phyloP scores from a whole-genome alignment of 2,888 invertebrate genomes.

The Mythimna ferrago region DNA sequence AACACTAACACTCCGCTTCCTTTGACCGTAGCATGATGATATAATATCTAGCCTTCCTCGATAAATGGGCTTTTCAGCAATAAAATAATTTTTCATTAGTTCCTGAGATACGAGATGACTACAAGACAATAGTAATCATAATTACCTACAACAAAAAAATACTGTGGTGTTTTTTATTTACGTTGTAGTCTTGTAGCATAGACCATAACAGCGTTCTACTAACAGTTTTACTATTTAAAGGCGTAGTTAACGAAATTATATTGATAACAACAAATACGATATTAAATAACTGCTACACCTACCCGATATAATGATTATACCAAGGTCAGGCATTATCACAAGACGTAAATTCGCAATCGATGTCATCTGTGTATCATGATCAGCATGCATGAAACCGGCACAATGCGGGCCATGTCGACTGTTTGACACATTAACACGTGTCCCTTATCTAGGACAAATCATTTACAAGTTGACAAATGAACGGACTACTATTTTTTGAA shows the following conservation, averaged over 20 bases:
- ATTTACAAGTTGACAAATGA: conserved; percentile 12
- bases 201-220: neutral
- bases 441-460: conserved; percentile 32
- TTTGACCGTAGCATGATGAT: too few relatives aligned
- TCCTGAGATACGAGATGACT: too few relatives aligned
- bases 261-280: conserved; percentile 31
- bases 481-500: neutral
- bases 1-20: too few relatives aligned
- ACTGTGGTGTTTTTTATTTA: neutral
- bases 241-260: conserved; percentile 20
- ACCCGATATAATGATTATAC: conserved; percentile 26
- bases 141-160: neutral
- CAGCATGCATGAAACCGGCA: conserved; percentile 27
- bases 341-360: conserved; percentile 35
- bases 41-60: too few relatives aligned
- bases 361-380: conserved; percentile 45
- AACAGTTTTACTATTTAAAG: conserved; percentile 12
- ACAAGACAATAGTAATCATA: neutral
- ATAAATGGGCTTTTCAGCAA: too few relatives aligned
- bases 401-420: conserved; percentile 37
- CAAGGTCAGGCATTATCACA: conserved; percentile 49
- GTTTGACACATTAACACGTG: conserved; percentile 27
- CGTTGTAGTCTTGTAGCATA: too few relatives aligned
- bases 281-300: conserved; percentile 2
- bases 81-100: too few relatives aligned